Percentiles rank a stretch among this genome's conserved stretches.
These are phyloP conservation scores for Nycticorax nycticorax DNA, from an alignment of 2,113 vertebrate genomes.

Conservation along the genomic window DNA sequence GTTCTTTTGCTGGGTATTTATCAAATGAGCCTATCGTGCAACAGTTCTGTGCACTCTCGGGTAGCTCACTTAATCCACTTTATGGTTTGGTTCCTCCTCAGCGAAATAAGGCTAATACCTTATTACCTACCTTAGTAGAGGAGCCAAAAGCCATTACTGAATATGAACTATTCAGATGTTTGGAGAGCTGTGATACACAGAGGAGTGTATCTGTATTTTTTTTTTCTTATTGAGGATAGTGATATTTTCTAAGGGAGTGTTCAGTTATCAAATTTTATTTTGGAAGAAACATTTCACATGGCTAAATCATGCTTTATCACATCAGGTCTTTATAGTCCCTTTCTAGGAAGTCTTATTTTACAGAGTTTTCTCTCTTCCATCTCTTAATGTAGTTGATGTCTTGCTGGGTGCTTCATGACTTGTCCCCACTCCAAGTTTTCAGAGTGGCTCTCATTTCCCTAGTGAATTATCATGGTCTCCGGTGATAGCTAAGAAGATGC, in stretches of 20 bases:
- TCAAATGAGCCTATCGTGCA: not conserved
- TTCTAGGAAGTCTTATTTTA: not conserved
- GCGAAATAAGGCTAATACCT: not conserved
- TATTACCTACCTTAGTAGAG: not conserved
- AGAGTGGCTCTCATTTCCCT: not conserved
- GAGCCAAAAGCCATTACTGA: not conserved
- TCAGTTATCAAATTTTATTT: conserved; percentile 8
- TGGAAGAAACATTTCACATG: not conserved
- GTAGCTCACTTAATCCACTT: not conserved
- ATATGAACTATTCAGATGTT: not conserved
- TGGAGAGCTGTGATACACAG: not conserved
- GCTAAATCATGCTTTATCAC: not conserved
- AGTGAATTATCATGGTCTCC: not conserved
- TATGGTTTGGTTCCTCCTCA: not conserved
- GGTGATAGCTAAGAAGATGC: not conserved
- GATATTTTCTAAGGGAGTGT: not conserved
- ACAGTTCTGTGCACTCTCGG: not conserved
- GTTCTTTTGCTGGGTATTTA: not conserved
- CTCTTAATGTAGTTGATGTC: not conserved
- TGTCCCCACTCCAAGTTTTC: not conserved
- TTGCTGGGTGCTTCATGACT: not conserved
- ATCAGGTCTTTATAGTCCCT: not conserved
- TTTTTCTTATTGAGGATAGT: not conserved
- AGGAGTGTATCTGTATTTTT: not conserved
- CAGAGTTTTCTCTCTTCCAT: not conserved